Evolutionary conservation across 2,113 vertebrate species (phyloP).

Genomic region (Anolis carolinensis): DNA sequence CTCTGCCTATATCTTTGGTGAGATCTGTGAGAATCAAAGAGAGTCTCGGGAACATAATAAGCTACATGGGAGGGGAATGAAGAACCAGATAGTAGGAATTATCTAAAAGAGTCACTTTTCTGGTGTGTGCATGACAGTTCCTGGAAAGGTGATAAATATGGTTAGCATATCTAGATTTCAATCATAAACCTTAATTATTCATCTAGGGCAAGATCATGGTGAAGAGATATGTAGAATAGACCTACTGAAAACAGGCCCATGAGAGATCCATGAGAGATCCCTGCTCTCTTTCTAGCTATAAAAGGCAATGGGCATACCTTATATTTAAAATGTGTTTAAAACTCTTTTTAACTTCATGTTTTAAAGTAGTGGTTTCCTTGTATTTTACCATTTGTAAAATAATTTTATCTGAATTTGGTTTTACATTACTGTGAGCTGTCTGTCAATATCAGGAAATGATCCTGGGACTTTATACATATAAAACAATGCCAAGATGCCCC

Average conservation of each 20-base stretch:
- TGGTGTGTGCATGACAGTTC: background rate
- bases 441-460: too few relatives aligned
- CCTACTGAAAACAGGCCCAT: background rate
- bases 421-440: too few relatives aligned
- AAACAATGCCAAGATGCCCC: too few relatives aligned
- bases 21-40: background rate
- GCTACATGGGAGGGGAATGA: background rate
- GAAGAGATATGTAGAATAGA: background rate
- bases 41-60: background rate
- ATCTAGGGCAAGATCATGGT: background rate
- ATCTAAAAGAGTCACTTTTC: background rate
- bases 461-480: too few relatives aligned
- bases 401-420: too few relatives aligned
- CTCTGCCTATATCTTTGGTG: background rate
- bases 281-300: too few relatives aligned
- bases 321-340: too few relatives aligned
- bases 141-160: background rate
- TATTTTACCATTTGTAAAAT: too few relatives aligned
- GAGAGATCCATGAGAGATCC: too few relatives aligned
- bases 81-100: background rate
- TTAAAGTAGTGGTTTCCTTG: too few relatives aligned
- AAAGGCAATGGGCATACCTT: too few relatives aligned
- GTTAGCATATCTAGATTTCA: background rate
- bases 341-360: too few relatives aligned
- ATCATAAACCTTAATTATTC: background rate